Evolutionary conservation across 2,797 vertebrate species (phyloP).

Genomic region (Neosilurus hyrtlii): DNA sequence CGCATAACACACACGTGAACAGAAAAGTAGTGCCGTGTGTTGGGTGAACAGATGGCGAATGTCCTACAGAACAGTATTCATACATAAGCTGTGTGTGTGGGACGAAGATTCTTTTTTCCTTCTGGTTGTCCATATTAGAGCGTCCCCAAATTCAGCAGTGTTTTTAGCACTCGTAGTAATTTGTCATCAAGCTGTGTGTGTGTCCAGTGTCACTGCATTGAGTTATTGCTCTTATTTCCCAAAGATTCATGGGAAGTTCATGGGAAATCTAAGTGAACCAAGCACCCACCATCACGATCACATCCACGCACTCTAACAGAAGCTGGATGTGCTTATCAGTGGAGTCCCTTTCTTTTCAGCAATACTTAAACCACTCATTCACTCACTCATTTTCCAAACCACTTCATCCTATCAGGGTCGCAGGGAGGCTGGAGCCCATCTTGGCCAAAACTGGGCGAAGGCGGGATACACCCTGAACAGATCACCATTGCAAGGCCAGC

Average conservation of each 20-base stretch:
- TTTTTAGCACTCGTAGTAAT: background rate
- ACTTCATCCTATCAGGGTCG: no score
- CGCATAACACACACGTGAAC: background rate
- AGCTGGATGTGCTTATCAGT: background rate
- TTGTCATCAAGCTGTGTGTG: conserved; percentile 1
- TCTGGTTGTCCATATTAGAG: no score
- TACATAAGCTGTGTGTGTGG: no score
- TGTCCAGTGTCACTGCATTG: background rate
- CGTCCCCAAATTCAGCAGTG: background rate
- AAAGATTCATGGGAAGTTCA: background rate
- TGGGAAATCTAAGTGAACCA: background rate
- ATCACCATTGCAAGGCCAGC: no score
- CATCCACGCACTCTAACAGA: background rate
- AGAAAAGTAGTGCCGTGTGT: background rate
- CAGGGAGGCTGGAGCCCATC: no score
- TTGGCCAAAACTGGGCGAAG: no score
- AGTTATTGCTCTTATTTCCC: background rate
- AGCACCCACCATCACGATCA: background rate
- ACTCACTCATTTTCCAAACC: no score
- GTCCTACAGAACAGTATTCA: background rate
- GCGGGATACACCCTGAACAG: no score
- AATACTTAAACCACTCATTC: background rate
- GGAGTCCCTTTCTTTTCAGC: background rate
- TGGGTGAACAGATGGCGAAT: background rate
- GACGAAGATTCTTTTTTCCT: no score